A percentile compares a stretch with the other conserved stretches of the same genome.
Conservation (phyloP, 37 sponge, comb jelly and placozoan genomes). For the Cliona cf. orientalis region DNA sequence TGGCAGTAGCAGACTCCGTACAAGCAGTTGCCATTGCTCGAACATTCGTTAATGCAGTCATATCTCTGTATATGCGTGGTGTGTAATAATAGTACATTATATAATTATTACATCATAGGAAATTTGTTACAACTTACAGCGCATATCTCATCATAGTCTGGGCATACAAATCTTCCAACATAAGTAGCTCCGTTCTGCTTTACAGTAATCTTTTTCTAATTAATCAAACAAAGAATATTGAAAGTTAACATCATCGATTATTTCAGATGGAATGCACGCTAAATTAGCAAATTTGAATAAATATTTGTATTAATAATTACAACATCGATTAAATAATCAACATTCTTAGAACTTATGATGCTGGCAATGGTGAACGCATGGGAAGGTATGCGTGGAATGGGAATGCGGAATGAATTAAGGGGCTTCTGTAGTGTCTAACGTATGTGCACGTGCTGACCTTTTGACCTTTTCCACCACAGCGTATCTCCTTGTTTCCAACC, state of each 20-base stretch:
- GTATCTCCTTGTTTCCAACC: not conserved
- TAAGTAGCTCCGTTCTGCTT: no score
- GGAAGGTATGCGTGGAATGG: no score
- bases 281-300: no score
- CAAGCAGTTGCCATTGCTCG: conserved; percentile 37
- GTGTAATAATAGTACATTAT: not conserved
- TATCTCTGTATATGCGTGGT: conserved; percentile 4
- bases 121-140: conserved; percentile 21
- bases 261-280: no score
- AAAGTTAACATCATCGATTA: no score
- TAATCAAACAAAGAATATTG: no score
- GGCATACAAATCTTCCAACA: conserved; percentile 49
- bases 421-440: not conserved
- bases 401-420: no score
- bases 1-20: conserved; percentile 51
- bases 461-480: conserved; percentile 6
- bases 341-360: no score
- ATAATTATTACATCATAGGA: not conserved
- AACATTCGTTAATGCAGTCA: conserved; percentile 54
- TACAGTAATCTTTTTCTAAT: no score
- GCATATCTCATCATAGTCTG: conserved; percentile 49
- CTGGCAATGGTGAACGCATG: no score
- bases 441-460: conserved; percentile 16
- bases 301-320: no score
- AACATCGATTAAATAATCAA: no score